These are phyloP conservation scores for Diachasmimorpha longicaudata DNA, from an alignment of 1,140 invertebrate genomes.

Conservation along the genomic window DNA sequence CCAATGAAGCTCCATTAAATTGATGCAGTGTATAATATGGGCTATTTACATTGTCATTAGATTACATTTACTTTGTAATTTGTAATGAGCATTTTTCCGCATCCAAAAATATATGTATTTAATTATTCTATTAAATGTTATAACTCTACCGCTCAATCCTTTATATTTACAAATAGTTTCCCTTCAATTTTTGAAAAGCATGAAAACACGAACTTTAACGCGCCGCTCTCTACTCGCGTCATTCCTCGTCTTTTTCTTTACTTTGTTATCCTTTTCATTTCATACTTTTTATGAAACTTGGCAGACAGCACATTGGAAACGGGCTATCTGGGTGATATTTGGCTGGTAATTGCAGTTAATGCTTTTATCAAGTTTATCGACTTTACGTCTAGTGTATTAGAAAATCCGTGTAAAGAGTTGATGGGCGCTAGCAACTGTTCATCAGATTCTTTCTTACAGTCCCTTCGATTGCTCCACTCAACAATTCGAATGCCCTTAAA, in stretches of 20 bases:
- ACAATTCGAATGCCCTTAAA: too few species aligned
- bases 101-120: too few species aligned
- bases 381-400: background rate
- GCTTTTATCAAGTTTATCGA: slow-evolving; percentile 8
- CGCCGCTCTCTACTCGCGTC: background rate
- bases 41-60: too few species aligned
- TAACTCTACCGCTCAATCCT: background rate
- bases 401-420: background rate
- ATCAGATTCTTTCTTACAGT: background rate
- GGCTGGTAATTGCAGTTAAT: slow-evolving; percentile 13
- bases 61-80: too few species aligned
- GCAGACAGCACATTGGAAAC: background rate
- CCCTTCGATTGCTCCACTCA: too few species aligned
- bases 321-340: background rate
- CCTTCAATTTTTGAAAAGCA: background rate
- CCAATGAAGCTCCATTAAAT: too few species aligned
- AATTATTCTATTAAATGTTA: too few species aligned
- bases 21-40: too few species aligned
- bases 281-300: too few species aligned
- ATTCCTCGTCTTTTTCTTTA: background rate
- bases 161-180: background rate
- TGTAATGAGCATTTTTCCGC: too few species aligned
- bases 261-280: background rate
- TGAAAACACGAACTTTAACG: background rate
- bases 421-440: background rate